Evolutionary conservation across 2,113 vertebrate genomes (phyloP), one percentile per base, ranked within the genome.

Genomic region (Dolichallabes microphthalmus): DNA sequence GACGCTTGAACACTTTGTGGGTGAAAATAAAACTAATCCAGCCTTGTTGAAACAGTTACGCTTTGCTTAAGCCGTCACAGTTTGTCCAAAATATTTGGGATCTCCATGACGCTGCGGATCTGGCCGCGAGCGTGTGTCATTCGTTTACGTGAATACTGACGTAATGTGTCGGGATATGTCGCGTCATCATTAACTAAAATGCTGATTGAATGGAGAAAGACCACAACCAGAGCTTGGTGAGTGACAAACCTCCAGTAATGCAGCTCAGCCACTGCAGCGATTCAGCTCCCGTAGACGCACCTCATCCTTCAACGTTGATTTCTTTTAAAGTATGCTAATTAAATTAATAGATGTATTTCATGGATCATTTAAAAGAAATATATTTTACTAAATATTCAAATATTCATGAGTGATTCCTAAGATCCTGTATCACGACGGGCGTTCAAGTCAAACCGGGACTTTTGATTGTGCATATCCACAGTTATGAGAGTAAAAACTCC

Each of bases 1-100:
- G 32, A 81, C 60, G 52, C 6, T 81, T 15, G 14, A 81, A 81
- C 58, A 50, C 79, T 19, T 10, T 81, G 39, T 81, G 60, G 30
- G 39, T 81, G 79, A 64, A 81, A 81, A 64, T 81, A 81, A 81
- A 64, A 64, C 13, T 4, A 45, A 50, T 63, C 50, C 60, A 27
- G 13, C 20, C 35, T 64, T 8, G 7, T 45, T 14, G 2, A 6
- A 13, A 27, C 50, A 64, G 64, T 81, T 81, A 13, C 8, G 32
- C 58, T 81, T 81, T 27, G 25, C 39, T 52, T 7, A 13, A 50
- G 39, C 64, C 64, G 35, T 50, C 60, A 80, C 2, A 14, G 60
- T 64, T n/a, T 64, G 60, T 10, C 25, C 35, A 64, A 52, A 81
- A 64, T 64, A 52, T 81, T 63, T 81, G 60, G 2, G 2, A 17